Evolutionary conservation across 2,797 vertebrate genomes (phyloP), one percentile per base, ranked within the genome.

Genomic region (Gallinago stenura): DNA sequence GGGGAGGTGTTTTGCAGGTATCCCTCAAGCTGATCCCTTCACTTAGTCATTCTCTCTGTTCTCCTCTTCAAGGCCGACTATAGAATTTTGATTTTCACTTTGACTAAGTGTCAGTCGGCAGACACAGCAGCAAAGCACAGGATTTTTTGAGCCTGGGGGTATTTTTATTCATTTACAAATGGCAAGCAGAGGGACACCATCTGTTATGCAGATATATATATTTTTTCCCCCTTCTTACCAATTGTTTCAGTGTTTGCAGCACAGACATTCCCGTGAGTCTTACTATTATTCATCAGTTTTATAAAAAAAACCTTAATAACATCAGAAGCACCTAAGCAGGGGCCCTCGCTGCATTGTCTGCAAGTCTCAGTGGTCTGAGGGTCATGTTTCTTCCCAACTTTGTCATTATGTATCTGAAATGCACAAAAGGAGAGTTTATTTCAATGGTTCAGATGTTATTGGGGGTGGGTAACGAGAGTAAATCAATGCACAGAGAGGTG

Each of bases 141-240:
- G 72, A 39, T 82, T 79, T 91, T 54, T 68, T 64, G 58, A 80
- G 90, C 90, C 65, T 43, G 69, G 83, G 53, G 87, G 90, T 83
- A 56, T 87, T 90, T 90, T 87, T 87, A 81, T 76, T 72, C 76
- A 41, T 82, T 68, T 62, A 68, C 15, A 0, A 89, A 89, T 43
- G 65, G 76, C 53, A 62, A 82, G 76, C 76, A 68, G 54, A 85
- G 50, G 66, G 65, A 77, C 37, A 64, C 89, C 93, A 89, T 91
- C 85, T 91, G 89, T 53, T 68, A 53, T 5, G 46, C 39, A 82
- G 60, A 72, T 68, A 19, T 8, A 9, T 3, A 1, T 12, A 24
- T 54, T 50, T 68, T 68, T 61, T 20, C 22, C 1, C 37, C 62
- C 33, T 78, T 57, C 60, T 50, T 48, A 72, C 17, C 85, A 43